Base-by-base conservation (phyloP, 2,113 vertebrate genomes). In the Myiagra hebetior region DNA sequence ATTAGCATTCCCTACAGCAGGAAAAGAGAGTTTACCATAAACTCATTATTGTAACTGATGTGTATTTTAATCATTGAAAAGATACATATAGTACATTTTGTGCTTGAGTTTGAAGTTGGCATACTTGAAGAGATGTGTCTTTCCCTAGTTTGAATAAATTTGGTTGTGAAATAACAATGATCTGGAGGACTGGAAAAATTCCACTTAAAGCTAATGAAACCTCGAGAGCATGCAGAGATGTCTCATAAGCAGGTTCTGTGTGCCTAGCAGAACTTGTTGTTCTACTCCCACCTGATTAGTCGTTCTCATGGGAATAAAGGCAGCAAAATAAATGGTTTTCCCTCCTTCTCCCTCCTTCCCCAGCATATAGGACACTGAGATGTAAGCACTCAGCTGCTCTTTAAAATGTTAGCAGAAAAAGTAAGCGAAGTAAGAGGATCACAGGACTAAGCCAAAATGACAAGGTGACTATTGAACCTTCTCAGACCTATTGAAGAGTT, bases 221-320 rank as follows among this genome's bases (percentile, higher is more conserved):
- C 96, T 95, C 47, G 11, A 96, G 94, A 96, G 91, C 86, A 94
- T 95, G 90, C 90, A 93, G 96, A 77, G 91, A 55, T 77, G 94
- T 95, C 86, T 97, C 90, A 85, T 93, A 95, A 93, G 89, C 89
- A 92, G 91, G 87, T 94, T 97, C 83, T 44, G 73, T 91, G 60
- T 85, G 95, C 90, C 93, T 93, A 91, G 95, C 79, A 95, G 90
- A 96, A 96, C 95, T 96, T 96, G 95, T 96, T 95, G 94, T 96
- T 96, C 93, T 91, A 93, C 95, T 97, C 93, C 95, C 90, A 93
- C 72, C 5, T 94, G 93, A 96, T 93, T 95, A 84, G 76, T 60
- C 0, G 79, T 94, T 97, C 95, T 95, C 93, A 75, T 94, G 93
- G 89, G 95, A 97, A 95, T 94, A 88, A 91, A 91, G 46, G 78